A percentile compares a stretch with the other conserved stretches of the same genome.
phyloP scores from a whole-genome alignment of 2,888 invertebrate genomes.

The Trichogramma dendrolimi region DNA sequence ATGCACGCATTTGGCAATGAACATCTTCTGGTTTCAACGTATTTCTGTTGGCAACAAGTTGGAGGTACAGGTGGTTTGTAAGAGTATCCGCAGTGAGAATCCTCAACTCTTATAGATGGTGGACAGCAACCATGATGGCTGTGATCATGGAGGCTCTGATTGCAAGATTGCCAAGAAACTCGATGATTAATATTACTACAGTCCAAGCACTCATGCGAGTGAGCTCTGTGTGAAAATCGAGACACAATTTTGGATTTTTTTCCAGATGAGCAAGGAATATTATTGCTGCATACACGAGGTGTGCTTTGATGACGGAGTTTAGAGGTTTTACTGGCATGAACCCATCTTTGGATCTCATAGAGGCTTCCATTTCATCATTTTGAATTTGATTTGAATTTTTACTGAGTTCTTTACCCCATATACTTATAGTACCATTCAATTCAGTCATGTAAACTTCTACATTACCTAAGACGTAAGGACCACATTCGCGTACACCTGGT shows the following conservation, averaged over 20 bases:
- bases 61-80: neutral
- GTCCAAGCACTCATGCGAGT: conserved; percentile 11
- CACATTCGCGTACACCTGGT: conserved; percentile 43
- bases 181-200: conserved; percentile 17
- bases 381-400: conserved; percentile 24
- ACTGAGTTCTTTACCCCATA: conserved; percentile 48
- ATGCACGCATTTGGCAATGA: conserved; percentile 18
- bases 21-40: conserved; percentile 9
- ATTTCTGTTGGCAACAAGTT: conserved; percentile 9
- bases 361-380: conserved; percentile 30
- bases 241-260: conserved; percentile 34
- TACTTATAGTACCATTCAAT: conserved; percentile 47
- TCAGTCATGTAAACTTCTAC: conserved; percentile 49
- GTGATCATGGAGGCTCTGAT: conserved; percentile 11
- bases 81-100: conserved; percentile 8
- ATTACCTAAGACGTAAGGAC: conserved; percentile 48
- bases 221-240: conserved; percentile 16
- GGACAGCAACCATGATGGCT: conserved; percentile 16
- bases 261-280: conserved; percentile 35
- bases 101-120: conserved; percentile 6
- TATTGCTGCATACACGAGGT: conserved; percentile 18
- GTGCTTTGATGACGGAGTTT: conserved; percentile 28
- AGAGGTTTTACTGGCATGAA: conserved; percentile 6
- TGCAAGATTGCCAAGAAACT: conserved; percentile 23
- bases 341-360: conserved; percentile 19